phyloP scores from a whole-genome alignment of 2,113 vertebrate genomes.

The Halcyon malimbica region DNA sequence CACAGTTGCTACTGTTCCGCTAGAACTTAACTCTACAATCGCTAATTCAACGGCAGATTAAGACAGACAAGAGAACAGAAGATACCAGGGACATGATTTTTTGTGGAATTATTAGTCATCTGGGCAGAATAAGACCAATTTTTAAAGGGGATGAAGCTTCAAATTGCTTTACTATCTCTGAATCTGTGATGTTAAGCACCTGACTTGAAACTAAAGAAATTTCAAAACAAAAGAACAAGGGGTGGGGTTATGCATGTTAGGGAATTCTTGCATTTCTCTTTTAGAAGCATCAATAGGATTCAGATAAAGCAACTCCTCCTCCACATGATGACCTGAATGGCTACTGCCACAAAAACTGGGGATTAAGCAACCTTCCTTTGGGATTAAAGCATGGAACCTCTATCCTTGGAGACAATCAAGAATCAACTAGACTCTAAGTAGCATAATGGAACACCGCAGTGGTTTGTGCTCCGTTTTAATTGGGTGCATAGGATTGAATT shows the following conservation, averaged over 20 bases:
- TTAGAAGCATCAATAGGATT: background rate
- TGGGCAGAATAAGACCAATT: background rate
- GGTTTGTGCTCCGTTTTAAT: background rate
- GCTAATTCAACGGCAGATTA: background rate
- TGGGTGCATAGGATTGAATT: background rate
- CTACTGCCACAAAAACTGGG: background rate
- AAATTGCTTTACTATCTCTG: background rate
- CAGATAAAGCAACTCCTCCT: background rate
- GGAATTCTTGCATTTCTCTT: background rate
- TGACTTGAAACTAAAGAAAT: background rate
- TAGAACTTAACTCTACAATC: background rate
- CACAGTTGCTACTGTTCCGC: background rate
- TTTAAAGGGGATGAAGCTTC: background rate
- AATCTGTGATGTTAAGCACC: background rate
- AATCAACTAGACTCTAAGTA: background rate
- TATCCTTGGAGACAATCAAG: background rate
- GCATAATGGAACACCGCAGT: background rate
- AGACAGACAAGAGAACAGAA: background rate
- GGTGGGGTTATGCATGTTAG: rapidly evolving
- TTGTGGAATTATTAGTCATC: background rate
- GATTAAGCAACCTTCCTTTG: background rate
- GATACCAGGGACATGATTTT: background rate
- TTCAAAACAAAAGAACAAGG: background rate
- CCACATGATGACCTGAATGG: background rate
- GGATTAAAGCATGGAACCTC: background rate